phyloP scores from a whole-genome alignment of 1,140 invertebrate species.

The Heliconius eleuchia region DNA sequence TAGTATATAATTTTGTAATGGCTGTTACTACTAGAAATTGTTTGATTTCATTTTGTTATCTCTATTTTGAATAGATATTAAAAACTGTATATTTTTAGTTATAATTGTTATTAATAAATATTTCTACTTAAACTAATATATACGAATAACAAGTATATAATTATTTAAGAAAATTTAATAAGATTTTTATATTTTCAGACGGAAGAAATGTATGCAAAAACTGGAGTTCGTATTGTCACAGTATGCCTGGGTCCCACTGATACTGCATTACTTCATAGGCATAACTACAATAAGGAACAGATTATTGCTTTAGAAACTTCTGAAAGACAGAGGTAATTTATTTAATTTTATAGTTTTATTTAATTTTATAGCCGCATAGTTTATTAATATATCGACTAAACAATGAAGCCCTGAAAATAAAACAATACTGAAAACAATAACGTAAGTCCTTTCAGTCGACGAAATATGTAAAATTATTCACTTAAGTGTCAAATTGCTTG shows the following conservation, averaged over 20 bases:
- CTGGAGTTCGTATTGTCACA: constrained; percentile 71
- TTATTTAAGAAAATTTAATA: background rate
- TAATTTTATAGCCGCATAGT: no score
- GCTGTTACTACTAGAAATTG: no score
- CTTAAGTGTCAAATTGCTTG: constrained; percentile 4
- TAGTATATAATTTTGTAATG: no score
- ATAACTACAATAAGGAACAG: constrained; percentile 54
- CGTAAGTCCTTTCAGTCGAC: background rate
- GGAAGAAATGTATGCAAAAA: constrained; percentile 53
- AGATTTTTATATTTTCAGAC: constrained; percentile 51
- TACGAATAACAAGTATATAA: no score
- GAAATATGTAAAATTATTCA: constrained; percentile 10
- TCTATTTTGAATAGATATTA: no score
- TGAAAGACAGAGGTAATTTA: constrained; percentile 63
- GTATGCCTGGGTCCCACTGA: constrained; percentile 79
- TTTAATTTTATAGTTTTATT: background rate
- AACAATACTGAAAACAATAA: background rate
- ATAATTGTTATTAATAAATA: no score
- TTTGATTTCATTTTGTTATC: no score
- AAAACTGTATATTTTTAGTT: no score
- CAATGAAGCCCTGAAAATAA: background rate
- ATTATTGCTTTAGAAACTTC: constrained; percentile 45
- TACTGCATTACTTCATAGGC: constrained; percentile 66
- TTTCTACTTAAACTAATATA: no score
- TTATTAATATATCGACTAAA: background rate